These are phyloP conservation scores for Willisornis vidua DNA, from an alignment of 2,113 vertebrate species.

Conservation along the genomic window DNA sequence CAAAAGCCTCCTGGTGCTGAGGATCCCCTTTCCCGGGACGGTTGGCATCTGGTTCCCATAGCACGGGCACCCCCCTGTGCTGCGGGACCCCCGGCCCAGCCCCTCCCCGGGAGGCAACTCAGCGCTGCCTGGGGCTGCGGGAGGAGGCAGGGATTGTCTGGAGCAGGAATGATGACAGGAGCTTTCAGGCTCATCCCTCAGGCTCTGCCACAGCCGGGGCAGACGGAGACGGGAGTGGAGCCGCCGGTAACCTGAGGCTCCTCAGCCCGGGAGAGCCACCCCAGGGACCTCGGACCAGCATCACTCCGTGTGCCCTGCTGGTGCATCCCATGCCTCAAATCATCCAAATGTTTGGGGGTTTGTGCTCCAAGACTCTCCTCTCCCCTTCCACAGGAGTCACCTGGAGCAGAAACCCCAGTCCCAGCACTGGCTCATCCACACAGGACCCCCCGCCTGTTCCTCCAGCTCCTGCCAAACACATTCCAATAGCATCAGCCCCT, in stretches of 20 bases:
- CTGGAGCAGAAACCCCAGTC: neutral
- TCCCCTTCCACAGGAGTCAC: neutral
- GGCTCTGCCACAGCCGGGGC: neutral
- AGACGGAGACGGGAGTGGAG: fast-evolving
- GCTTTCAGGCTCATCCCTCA: neutral
- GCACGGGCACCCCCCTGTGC: neutral
- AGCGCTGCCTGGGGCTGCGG: fast-evolving
- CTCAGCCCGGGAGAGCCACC: fast-evolving
- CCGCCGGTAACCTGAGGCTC: neutral
- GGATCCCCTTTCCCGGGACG: neutral
- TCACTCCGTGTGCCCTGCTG: fast-evolving
- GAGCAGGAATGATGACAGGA: neutral
- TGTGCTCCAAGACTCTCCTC: neutral
- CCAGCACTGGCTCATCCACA: fast-evolving
- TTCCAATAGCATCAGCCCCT: neutral
- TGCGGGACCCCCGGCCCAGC: neutral
- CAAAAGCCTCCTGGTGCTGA: neutral
- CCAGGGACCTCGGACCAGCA: fast-evolving
- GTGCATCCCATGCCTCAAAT: neutral
- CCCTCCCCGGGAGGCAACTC: neutral
- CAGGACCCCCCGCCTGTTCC: neutral
- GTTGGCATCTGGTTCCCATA: neutral
- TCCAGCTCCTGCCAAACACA: neutral
- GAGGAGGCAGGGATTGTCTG: neutral
- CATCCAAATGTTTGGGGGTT: fast-evolving